A percentile compares a stretch with the other conserved stretches of the same genome.
Conservation (phyloP, 2,113 vertebrate genomes). For the Nothoprocta perdicaria region DNA sequence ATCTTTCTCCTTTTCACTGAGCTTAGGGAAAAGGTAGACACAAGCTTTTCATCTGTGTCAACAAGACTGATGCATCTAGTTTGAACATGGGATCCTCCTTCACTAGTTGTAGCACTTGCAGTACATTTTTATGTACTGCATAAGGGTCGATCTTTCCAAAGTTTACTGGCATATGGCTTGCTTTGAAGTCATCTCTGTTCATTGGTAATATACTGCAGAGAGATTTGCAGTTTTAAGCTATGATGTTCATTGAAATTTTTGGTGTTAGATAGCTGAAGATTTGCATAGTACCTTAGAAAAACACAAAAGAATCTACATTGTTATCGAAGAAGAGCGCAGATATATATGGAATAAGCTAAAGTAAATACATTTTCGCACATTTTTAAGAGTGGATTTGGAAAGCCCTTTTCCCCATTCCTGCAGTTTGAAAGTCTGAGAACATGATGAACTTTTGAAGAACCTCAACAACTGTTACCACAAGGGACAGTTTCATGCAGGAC, state of each 20-base stretch:
- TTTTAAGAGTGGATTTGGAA: neutral
- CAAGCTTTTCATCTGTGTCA: neutral
- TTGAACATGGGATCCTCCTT: neutral
- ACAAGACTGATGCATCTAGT: neutral
- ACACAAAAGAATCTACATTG: neutral
- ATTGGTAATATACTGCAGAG: neutral
- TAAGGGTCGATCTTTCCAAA: too few relatives aligned
- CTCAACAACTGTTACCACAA: rapidly evolving
- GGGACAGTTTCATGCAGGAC: neutral
- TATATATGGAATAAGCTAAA: neutral
- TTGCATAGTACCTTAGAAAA: neutral
- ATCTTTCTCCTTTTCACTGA: neutral
- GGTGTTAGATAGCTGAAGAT: neutral
- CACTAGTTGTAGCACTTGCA: neutral
- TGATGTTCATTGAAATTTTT: neutral
- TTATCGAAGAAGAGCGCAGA: neutral
- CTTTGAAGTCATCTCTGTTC: neutral
- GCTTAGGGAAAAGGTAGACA: neutral
- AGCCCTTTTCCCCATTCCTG: neutral
- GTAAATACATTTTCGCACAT: neutral
- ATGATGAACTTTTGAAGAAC: neutral
- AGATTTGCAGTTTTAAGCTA: neutral
- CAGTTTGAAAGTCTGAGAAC: neutral
- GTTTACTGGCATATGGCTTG: neutral
- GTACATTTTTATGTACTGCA: too few relatives aligned